Base-by-base conservation (phyloP, 1,140 invertebrate genomes). In the Drosophila kepulauana region DNA sequence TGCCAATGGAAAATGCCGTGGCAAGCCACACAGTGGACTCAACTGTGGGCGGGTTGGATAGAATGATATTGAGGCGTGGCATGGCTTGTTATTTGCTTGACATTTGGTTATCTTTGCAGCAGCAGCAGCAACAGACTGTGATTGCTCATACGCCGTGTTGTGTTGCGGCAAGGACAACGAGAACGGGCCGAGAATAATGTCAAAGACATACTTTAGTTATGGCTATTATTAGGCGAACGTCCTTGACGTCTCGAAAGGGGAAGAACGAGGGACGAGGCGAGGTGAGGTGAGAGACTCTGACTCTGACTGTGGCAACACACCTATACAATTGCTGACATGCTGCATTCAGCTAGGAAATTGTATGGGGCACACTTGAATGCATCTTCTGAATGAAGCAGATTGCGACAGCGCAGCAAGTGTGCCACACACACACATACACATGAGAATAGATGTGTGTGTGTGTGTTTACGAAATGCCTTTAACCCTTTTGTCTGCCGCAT, bases 281-380 rank as follows among this genome's bases (percentile, higher is more conserved):
- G 20, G 20, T 3, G 20, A 25, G 20, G 20, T 41, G 51, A 41
- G 59, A 45, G 51, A 63, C 33, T 16, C 16, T 16, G 41, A 43
- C 41, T 65, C 63, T 58, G 65, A 48, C 43, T 61, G 46, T 52
- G 79, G 43, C 61, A 79, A 63, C 64, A 72, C 79, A 72, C 79
- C 77, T 70, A 78, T 74, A 84, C 58, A 87, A 87, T 78, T 78
- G 66, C 67, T 84, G 80, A 78, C 67, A 82, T 80, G 84, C 80
- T 80, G 84, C 80, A 87, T 82, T 82, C 77, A 87, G 66, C 79
- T 63, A 64, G 77, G 62, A 64, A 86, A 79, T 86, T 86, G 70
- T 86, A 86, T 77, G 68, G 64, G 49, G 16, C 68, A 69, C 77
- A 84, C 77, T 77, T 84, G 63, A 84, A 84, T 82, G 78, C 68